Evolutionary conservation across 2,797 vertebrate species (phyloP).

Genomic region (Phoxinus dragarum): DNA sequence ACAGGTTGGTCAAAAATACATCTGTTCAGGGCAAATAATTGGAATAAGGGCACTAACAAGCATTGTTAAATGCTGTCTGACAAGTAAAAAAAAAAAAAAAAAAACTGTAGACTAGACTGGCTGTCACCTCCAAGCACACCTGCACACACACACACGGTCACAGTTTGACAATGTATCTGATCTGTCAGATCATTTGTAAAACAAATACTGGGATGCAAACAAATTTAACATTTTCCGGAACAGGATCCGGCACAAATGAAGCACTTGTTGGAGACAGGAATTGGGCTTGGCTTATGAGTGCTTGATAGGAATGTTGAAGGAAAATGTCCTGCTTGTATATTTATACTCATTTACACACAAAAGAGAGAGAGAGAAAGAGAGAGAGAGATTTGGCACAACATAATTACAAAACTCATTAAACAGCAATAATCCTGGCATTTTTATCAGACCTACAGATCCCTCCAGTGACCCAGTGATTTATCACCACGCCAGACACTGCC

Average conservation of each 20-base stretch:
- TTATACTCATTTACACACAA: neutral
- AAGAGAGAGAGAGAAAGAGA: neutral
- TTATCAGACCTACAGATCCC: slow-evolving; percentile 8
- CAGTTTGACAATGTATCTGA: neutral
- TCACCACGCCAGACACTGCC: neutral
- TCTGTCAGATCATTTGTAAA: neutral
- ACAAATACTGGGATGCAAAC: neutral
- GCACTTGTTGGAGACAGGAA: neutral
- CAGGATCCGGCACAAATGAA: neutral
- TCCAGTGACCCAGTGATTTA: slow-evolving; percentile 29
- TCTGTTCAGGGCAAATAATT: neutral
- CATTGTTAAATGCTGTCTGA: neutral
- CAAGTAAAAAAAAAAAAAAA: neutral
- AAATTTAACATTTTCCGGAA: neutral
- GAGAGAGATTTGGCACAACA: neutral
- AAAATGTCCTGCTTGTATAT: neutral
- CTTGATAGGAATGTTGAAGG: neutral
- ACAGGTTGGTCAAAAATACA: neutral
- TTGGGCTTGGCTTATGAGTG: neutral
- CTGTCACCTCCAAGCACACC: neutral
- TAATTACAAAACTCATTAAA: slow-evolving; percentile 35
- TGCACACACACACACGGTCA: neutral
- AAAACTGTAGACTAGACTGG: neutral
- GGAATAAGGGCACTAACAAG: neutral
- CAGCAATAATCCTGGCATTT: slow-evolving; percentile 19